Evolutionary conservation across 2,888 invertebrate species (phyloP).

Genomic region (Yponomeuta sedellus): DNA sequence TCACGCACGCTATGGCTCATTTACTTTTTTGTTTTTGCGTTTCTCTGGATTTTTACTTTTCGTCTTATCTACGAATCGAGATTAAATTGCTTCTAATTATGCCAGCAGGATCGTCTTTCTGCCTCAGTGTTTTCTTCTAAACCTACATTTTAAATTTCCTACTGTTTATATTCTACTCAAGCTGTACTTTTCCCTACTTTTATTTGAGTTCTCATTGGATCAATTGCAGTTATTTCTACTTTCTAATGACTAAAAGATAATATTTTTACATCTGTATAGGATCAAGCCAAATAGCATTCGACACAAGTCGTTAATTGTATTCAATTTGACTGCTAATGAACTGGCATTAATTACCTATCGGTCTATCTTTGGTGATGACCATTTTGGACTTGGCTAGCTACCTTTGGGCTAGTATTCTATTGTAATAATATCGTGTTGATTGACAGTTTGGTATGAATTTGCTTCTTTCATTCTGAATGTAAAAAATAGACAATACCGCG

Average conservation of each 20-base stretch:
- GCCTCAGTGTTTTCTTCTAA: neutral
- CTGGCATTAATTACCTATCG: constrained; percentile 1
- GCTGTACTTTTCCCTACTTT: too few relatives aligned
- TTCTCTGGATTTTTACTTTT: neutral
- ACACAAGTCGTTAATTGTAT: neutral
- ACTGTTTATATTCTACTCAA: neutral
- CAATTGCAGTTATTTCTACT: neutral
- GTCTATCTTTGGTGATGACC: constrained; percentile 6
- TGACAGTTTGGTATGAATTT: neutral
- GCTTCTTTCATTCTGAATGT: neutral
- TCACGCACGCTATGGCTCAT: neutral
- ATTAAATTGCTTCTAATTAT: neutral
- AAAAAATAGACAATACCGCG: too few relatives aligned
- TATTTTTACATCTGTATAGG: neutral
- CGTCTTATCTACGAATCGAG: neutral
- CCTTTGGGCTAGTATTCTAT: neutral
- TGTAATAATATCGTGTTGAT: too few relatives aligned
- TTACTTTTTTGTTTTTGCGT: neutral
- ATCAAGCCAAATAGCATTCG: neutral
- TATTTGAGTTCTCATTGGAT: neutral
- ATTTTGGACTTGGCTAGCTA: neutral
- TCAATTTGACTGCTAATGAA: neutral
- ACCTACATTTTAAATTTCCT: neutral
- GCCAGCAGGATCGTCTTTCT: neutral
- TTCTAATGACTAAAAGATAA: neutral